Conservation (phyloP, 1,140 invertebrate species). For the Rhizoglyphus robini region DNA sequence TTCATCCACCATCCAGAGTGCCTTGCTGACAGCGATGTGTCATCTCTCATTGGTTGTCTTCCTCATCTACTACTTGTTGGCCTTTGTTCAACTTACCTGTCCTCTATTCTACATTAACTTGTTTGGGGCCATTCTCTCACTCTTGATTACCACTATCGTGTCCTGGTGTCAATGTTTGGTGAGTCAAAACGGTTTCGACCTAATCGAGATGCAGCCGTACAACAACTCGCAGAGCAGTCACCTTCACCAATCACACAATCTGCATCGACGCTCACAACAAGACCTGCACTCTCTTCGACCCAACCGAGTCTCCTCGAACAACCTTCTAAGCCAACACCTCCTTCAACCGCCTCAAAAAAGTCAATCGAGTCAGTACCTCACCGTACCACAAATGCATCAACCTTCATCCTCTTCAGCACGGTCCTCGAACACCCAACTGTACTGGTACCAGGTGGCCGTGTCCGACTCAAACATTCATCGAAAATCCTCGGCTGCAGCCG, state of each 20-base stretch:
- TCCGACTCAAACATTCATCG: background rate
- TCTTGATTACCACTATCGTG: background rate
- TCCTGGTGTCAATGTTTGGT: slow-evolving; percentile 8
- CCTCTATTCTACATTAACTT: background rate
- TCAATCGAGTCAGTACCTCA: background rate
- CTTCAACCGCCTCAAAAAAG: too few species aligned
- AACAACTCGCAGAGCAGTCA: background rate
- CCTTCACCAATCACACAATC: background rate
- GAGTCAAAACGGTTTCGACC: slow-evolving; percentile 1
- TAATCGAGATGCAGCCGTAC: slow-evolving; percentile 2
- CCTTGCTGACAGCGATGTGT: background rate
- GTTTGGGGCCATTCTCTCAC: background rate
- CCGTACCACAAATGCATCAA: background rate
- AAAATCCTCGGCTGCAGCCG: background rate
- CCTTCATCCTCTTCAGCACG: background rate
- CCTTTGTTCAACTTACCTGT: background rate
- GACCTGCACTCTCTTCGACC: too few species aligned
- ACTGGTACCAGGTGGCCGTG: background rate
- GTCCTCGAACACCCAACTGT: background rate
- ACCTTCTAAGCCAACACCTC: too few species aligned
- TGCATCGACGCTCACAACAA: too few species aligned
- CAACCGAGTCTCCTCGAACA: background rate
- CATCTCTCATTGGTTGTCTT: slow-evolving; percentile 1
- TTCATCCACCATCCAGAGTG: background rate
- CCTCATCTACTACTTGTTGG: background rate